These are phyloP conservation scores for Cephus spinipes DNA, from an alignment of 2,888 invertebrate species.

Conservation along the genomic window DNA sequence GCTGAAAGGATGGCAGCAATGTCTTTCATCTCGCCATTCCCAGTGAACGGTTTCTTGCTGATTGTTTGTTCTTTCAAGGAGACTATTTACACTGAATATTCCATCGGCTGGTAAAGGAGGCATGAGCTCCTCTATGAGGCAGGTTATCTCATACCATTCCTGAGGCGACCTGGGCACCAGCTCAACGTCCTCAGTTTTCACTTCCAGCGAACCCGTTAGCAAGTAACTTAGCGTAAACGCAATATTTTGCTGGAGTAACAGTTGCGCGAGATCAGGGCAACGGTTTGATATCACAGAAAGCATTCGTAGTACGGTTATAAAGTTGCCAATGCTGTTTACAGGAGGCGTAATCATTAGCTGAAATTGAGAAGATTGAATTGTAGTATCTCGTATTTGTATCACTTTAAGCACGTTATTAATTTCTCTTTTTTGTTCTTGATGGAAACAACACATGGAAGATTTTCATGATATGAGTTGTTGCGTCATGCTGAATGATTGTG, in stretches of 20 bases:
- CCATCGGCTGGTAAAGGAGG: conserved; percentile 95
- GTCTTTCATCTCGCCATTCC: conserved; percentile 98
- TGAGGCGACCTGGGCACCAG: conserved; percentile 92
- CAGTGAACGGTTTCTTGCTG: conserved; percentile 85
- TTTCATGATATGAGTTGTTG: background rate
- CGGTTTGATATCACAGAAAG: conserved; percentile 95
- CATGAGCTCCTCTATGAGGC: conserved; percentile 96
- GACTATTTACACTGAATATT: conserved; percentile 92
- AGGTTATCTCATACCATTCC: conserved; percentile 97
- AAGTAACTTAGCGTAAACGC: conserved; percentile 95
- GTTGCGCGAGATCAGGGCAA: conserved; percentile 93
- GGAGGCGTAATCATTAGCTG: conserved; percentile 94
- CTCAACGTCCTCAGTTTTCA: conserved; percentile 78
- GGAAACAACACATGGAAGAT: background rate
- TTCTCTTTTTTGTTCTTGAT: background rate
- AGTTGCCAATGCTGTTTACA: conserved; percentile 94
- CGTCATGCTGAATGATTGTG: background rate
- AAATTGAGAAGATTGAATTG: conserved; percentile 34
- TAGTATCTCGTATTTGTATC: background rate
- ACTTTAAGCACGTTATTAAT: background rate
- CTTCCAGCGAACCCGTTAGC: conserved; percentile 87
- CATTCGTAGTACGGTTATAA: conserved; percentile 96
- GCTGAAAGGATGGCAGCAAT: conserved; percentile 90
- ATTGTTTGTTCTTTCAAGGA: conserved; percentile 82
- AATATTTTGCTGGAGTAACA: conserved; percentile 93